Percentiles rank a stretch among this genome's conserved stretches.
Conservation (phyloP, 2,113 vertebrate species). For the Oryzias celebensis region DNA sequence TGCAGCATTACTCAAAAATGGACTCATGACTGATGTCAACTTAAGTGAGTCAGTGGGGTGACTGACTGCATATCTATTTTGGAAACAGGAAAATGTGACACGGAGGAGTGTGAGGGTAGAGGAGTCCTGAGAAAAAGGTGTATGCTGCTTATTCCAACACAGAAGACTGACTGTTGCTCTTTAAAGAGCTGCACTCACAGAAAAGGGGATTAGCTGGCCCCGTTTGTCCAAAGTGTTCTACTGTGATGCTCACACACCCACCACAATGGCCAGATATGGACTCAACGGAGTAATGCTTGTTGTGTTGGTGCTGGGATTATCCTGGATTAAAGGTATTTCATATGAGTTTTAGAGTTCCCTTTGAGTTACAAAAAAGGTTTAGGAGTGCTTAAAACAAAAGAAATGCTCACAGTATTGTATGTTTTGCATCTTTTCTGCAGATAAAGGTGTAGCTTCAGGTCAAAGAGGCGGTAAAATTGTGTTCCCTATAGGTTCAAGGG, state of each 20-base stretch:
- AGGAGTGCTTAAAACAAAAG: neutral
- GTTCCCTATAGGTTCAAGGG: neutral
- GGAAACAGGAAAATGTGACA: conserved; percentile 17
- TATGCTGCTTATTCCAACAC: conserved; percentile 7
- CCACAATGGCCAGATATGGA: conserved; percentile 3
- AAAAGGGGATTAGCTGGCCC: conserved; percentile 33
- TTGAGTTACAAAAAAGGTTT: neutral
- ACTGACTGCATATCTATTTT: conserved; percentile 27
- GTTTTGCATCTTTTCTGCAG: neutral
- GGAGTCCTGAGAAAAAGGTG: conserved; percentile 18
- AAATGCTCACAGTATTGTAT: neutral
- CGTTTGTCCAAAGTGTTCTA: conserved; percentile 19
- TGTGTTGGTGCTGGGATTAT: conserved; percentile 7
- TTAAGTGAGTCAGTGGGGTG: neutral
- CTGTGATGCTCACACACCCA: conserved; percentile 23
- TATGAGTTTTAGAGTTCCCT: neutral
- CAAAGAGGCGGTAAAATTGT: neutral
- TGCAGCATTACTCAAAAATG: conserved; percentile 1
- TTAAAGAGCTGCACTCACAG: conserved; percentile 13
- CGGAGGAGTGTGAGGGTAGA: neutral
- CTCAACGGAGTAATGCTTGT: conserved; percentile 1
- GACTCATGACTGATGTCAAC: neutral
- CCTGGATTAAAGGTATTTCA: conserved; percentile 5
- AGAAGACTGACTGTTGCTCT: conserved; percentile 1
- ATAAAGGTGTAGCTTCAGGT: too few relatives aligned